Evolutionary conservation across 2,113 vertebrate species (phyloP).

Genomic region (Plecotus auritus): DNA sequence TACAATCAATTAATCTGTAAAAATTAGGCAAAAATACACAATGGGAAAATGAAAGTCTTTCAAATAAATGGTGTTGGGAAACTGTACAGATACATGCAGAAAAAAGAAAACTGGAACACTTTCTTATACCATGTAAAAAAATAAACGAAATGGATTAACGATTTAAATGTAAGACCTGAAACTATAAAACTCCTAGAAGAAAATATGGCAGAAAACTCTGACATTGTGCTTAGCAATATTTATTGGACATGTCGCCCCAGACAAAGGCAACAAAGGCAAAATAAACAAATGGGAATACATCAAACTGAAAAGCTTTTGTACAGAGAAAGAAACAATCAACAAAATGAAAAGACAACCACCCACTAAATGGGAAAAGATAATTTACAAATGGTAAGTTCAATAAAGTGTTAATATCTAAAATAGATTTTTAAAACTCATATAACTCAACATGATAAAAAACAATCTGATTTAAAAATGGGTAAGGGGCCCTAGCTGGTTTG

Average conservation of each 20-base stretch:
- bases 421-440: background rate
- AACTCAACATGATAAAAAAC: background rate
- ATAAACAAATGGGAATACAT: background rate
- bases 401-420: background rate
- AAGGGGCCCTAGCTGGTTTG: too few species aligned
- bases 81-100: background rate
- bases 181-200: background rate
- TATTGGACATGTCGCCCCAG: background rate
- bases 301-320: background rate
- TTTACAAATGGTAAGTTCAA: background rate
- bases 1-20: background rate
- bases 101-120: background rate
- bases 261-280: background rate
- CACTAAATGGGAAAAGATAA: background rate
- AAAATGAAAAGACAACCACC: background rate
- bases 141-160: background rate
- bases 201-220: background rate
- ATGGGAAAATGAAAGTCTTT: background rate
- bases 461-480: background rate
- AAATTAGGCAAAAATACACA: background rate
- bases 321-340: background rate
- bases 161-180: background rate
- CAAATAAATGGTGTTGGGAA: background rate
- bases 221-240: background rate
- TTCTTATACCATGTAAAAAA: background rate